Percentiles rank a stretch among this genome's conserved stretches.
phyloP scores from a whole-genome alignment of 2,797 vertebrate species.

The Mallotus villosus region DNA sequence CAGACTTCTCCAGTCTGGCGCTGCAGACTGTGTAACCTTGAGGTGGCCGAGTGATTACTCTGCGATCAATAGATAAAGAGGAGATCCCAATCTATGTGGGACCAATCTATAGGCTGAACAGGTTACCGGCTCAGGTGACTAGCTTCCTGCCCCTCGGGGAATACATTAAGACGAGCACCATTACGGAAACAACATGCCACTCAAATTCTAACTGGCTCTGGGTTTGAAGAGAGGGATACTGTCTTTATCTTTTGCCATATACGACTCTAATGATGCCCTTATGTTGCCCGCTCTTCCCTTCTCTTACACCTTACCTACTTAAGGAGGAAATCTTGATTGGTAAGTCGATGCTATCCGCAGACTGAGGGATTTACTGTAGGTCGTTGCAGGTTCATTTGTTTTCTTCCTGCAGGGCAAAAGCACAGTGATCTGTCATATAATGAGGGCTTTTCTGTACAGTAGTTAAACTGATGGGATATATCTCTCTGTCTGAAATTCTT shows the following conservation, averaged over 20 bases:
- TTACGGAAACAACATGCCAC: slow-evolving; percentile 52
- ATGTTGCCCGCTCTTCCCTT: slow-evolving; percentile 99
- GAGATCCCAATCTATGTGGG: slow-evolving; percentile 30
- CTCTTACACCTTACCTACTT: slow-evolving; percentile 99
- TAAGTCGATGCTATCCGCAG: slow-evolving; percentile 99
- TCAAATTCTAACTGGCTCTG: slow-evolving; percentile 64
- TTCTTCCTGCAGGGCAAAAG: slow-evolving; percentile 87
- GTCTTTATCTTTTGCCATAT: slow-evolving; percentile 98
- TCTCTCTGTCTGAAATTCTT: slow-evolving; percentile 79
- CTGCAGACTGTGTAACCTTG: slow-evolving; percentile 27
- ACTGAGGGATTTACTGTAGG: slow-evolving; percentile 96
- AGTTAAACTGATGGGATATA: slow-evolving; percentile 82
- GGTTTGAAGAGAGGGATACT: slow-evolving; percentile 88
- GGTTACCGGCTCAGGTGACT: slow-evolving; percentile 1
- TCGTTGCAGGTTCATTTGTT: slow-evolving; percentile 86
- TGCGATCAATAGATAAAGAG: slow-evolving; percentile 33
- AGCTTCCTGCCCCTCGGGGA: slow-evolving; percentile 12
- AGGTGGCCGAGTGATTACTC: slow-evolving; percentile 1
- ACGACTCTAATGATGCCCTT: slow-evolving; percentile 99
- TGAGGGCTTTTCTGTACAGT: slow-evolving; percentile 76
- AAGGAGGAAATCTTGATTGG: slow-evolving; percentile 99
- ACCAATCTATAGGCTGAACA: neutral
- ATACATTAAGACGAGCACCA: slow-evolving; percentile 34
- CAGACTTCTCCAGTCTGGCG: slow-evolving; percentile 39
- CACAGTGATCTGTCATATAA: slow-evolving; percentile 86